A percentile compares a stretch with the other conserved stretches of the same genome.
Conservation (phyloP, 2,888 invertebrate genomes). For the Anarsia innoxiella region DNA sequence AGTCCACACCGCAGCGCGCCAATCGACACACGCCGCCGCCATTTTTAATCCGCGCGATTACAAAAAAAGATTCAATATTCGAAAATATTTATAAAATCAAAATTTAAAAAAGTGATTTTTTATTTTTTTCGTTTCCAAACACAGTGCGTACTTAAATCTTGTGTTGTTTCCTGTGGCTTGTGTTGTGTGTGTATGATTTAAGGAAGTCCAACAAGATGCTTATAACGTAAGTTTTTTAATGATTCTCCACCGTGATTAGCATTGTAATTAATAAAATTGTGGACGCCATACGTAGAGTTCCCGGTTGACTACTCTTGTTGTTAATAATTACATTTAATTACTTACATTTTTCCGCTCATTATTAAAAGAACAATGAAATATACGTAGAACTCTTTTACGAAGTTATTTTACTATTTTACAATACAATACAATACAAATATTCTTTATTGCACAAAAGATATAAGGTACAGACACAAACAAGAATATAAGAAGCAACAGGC, state of each 20-base stretch:
- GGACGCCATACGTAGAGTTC: conserved; percentile 10
- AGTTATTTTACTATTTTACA: too few relatives aligned
- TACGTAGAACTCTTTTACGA: too few relatives aligned
- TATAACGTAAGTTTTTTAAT: conserved; percentile 62
- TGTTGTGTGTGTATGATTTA: conserved; percentile 57
- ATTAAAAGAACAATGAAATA: too few relatives aligned
- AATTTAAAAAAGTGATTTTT: conserved; percentile 37
- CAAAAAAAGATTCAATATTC: conserved; percentile 49
- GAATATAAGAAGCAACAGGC: too few relatives aligned
- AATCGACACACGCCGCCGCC: conserved; percentile 32
- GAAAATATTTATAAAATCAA: conserved; percentile 28
- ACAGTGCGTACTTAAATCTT: too few relatives aligned
- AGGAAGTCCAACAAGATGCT: conserved; percentile 58
- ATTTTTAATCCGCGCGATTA: conserved; percentile 41
- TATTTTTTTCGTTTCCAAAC: conserved; percentile 26
- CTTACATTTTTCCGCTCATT: too few relatives aligned
- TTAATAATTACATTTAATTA: too few relatives aligned
- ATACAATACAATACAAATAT: too few relatives aligned
- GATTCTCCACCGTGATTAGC: conserved; percentile 30
- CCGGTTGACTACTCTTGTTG: conserved; percentile 2
- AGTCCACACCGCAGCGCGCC: conserved; percentile 51
- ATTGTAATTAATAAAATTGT: conserved; percentile 33
- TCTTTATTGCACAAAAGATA: too few relatives aligned
- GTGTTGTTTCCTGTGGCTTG: conserved; percentile 40
- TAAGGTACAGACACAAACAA: too few relatives aligned